Evolutionary conservation across 1,140 invertebrate genomes (phyloP), one percentile per base, ranked within the genome.

Genomic region (Lutraria rhynchaena): DNA sequence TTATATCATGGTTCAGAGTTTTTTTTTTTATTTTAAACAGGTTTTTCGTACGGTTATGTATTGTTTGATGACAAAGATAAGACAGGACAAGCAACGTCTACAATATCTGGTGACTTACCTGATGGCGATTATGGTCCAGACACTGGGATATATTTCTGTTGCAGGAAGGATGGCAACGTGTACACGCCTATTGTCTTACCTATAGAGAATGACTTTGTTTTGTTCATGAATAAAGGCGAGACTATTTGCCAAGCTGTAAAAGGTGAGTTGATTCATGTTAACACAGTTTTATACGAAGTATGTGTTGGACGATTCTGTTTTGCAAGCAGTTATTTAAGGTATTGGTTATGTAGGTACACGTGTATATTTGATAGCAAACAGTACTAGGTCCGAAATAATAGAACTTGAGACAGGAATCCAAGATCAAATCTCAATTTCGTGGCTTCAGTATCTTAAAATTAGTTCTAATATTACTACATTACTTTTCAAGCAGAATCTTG

Each of bases 111-210:
- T 9, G 24, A 5, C 17, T 37, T 84, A 17, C 83, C 83, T 17
- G 78, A 81, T 35, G 83, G 83, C 0, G 57, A 70, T 9, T 84
- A 19, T 37, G 41, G 19, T n/a, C 5, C 37, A 7, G 51, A 70
- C 19, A 84, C 83, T 3, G 55, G 61, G 1, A n/a, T 84, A 33
- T 41, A 71, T 17, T 84, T 84, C 44, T 84, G 83, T 51, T 84
- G 83, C 35, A 53, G 83, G 27, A 37, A 71, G 17, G 78, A 84
- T 63, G 83, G 78, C 3, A 51, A 33, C 7, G 51, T 77, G 4
- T 15, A 35, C 2, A 44, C 35, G 0, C 49, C 37, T 9, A 69
- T 84, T 4, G 37, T 77, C 11, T 51, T 84, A 22, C 83, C 83
- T n/a, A 63, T 65, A 31, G 46, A 70, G 22, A 46, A 53, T 19